Base-by-base conservation (phyloP, 2,797 vertebrate genomes). In the Paguma larvata region DNA sequence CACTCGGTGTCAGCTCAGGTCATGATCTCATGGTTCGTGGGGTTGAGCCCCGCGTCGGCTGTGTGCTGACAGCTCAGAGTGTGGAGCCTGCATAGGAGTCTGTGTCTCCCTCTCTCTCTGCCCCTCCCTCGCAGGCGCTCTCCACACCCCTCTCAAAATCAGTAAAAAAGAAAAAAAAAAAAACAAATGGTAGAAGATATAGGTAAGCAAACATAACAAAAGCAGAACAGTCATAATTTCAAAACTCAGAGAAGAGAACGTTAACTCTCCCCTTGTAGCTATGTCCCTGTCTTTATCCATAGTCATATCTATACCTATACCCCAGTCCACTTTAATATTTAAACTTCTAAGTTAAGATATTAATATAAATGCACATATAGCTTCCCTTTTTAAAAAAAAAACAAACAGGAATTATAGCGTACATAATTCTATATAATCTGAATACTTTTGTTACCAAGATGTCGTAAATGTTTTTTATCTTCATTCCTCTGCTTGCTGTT, bases 251-350 rank as follows among this genome's bases (percentile, higher is more conserved):
- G n/a, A 38, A 59, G 46, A 94, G 21, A 27, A 70, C 10, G 27
- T 4, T 59, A 59, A 32, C 18, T 56, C 3, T 27, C 18, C 30
- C 27, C 38, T 38, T 38, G 6, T 44, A 16, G 56, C 44, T 7
- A 0, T 19, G 6, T 30, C 65, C 48, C 32, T 1, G 9, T 13
- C 1, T 16, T 10, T 4, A 41, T 13, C 63, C 2, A 5, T 27
- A 19, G 27, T 19, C 1, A 3, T 27, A 65, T 67, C 32, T 80
- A 1, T 16, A 23, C 14, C 27, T n/a, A 2, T 15, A 10, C 41
- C 77, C 41, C 65, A 44, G 80, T 19, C 19, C 59, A 30, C 12
- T 48, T 30, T 46, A 41, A 11, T 53, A 65, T 70, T 84, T 63
- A 65, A 88, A 73, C 18, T 38, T 30, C 12, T n/a, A n/a, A 32